Evolutionary conservation across 2,888 invertebrate genomes (phyloP), one percentile per base, ranked within the genome.

Genomic region (Salticus scenicus): DNA sequence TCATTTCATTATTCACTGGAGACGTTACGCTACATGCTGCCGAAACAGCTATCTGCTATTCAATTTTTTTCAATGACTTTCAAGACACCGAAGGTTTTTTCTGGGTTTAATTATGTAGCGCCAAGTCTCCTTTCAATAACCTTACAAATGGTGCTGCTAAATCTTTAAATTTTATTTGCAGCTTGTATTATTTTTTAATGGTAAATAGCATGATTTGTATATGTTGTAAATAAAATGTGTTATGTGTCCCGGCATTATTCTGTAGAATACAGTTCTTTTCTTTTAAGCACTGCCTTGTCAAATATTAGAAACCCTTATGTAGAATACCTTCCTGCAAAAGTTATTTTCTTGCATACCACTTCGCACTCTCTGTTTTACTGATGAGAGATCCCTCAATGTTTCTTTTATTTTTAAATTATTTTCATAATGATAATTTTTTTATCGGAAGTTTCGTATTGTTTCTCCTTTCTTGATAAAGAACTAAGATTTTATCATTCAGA

Each of bases 221-320:
- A 64, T 77, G 42, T 83, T 83, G 72, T 83, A 66, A 33, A 73
- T 83, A 51, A 82, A 76, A 41, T 83, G 31, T 77, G 51, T 41
- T 47, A 72, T 83, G 83, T 83, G 51, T 76, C 83, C 83, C 72
- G 72, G 77, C 83, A 77, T 75, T 71, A n/a, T n/a, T 72, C 41
- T 77, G 51, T 83, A 72, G 71, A 75, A n/a, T 76, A 24, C 57
- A 71, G 66, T 42, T 76, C 37, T 74, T 74, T 57, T 72, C 51
- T 57, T 66, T 82, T 31, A 41, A 77, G 73, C 83, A 84, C 83
- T 84, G 83, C 83, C 72, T 84, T 84, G 83, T 84, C 83, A 84
- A 77, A 84, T 77, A 69, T 84, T 84, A 84, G 83, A 84, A 84
- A 84, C 83, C 83, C 83, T 77, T 77, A 41, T 31, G 67, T 77